A percentile compares a stretch with the other conserved stretches of the same genome.
Conservation (phyloP, 2,113 vertebrate genomes). For the Hemicordylus capensis region DNA sequence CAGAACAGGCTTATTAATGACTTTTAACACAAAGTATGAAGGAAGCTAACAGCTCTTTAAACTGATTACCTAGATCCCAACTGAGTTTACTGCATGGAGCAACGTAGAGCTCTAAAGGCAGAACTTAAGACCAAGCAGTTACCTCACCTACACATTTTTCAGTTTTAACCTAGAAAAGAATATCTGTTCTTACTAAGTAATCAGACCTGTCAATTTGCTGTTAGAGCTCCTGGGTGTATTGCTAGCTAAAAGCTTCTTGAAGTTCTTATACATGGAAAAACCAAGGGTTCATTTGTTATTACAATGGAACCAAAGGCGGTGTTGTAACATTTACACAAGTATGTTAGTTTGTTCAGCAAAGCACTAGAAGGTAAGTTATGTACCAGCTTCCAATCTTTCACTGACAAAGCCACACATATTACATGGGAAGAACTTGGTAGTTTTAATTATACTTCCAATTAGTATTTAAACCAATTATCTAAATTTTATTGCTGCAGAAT, state of each 20-base stretch:
- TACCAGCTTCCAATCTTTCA: not conserved
- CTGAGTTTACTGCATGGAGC: too few species aligned
- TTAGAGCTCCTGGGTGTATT: not conserved
- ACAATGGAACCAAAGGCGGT: not conserved
- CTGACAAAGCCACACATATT: not conserved
- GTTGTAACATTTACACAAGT: not conserved
- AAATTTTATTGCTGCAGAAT: not conserved
- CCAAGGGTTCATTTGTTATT: too few species aligned
- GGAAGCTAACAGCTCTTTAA: not conserved
- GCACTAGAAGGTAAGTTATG: not conserved
- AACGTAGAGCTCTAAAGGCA: too few species aligned
- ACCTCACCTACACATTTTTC: not conserved
- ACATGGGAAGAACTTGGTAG: not conserved
- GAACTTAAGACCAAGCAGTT: too few species aligned
- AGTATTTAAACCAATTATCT: not conserved
- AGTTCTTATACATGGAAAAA: too few species aligned
- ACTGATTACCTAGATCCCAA: not conserved
- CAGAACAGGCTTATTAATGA: constrained; percentile 9
- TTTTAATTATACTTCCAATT: not conserved
- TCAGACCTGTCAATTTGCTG: not conserved
- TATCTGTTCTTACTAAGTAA: not conserved
- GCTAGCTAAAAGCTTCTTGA: not conserved
- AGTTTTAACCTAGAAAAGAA: not conserved
- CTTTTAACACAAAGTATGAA: not conserved
- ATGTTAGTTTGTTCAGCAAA: not conserved